Conservation (phyloP, 2,888 invertebrate species). For the Polylopha cassiicola region DNA sequence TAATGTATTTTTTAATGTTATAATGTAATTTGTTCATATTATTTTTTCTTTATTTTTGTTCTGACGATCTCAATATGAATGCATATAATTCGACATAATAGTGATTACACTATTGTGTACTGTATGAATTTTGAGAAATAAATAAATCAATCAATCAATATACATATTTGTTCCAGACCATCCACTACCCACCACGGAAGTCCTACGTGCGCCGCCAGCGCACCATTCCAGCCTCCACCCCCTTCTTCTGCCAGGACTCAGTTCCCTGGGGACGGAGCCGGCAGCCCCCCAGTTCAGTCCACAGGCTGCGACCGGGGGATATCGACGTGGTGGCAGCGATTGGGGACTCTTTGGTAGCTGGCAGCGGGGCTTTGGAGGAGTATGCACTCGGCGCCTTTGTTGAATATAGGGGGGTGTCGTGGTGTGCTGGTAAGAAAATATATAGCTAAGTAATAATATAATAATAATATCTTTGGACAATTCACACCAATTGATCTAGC, state of each 20-base stretch:
- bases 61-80: too few relatives aligned
- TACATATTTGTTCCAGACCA: slow-evolving; percentile 38
- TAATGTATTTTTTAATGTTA: too few relatives aligned
- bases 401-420: slow-evolving; percentile 85
- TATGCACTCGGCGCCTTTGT: slow-evolving; percentile 84
- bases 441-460: too few relatives aligned
- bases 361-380: slow-evolving; percentile 84
- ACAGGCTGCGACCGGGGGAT: slow-evolving; percentile 80
- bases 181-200: slow-evolving; percentile 67
- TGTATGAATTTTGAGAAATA: background rate
- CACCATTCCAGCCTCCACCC: slow-evolving; percentile 63
- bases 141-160: background rate
- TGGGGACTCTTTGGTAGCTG: slow-evolving; percentile 85
- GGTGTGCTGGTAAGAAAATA: slow-evolving; percentile 78
- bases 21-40: too few relatives aligned
- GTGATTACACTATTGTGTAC: background rate
- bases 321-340: slow-evolving; percentile 84
- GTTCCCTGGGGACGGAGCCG: slow-evolving; percentile 55
- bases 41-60: too few relatives aligned
- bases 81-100: too few relatives aligned
- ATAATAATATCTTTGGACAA: too few relatives aligned
- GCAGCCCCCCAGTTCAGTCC: slow-evolving; percentile 79
- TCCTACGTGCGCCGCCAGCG: slow-evolving; percentile 72
- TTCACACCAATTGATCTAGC: too few relatives aligned
- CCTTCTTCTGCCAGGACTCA: slow-evolving; percentile 78